These are phyloP conservation scores for Apis florea DNA, from an alignment of 1,140 invertebrate genomes.

Conservation along the genomic window DNA sequence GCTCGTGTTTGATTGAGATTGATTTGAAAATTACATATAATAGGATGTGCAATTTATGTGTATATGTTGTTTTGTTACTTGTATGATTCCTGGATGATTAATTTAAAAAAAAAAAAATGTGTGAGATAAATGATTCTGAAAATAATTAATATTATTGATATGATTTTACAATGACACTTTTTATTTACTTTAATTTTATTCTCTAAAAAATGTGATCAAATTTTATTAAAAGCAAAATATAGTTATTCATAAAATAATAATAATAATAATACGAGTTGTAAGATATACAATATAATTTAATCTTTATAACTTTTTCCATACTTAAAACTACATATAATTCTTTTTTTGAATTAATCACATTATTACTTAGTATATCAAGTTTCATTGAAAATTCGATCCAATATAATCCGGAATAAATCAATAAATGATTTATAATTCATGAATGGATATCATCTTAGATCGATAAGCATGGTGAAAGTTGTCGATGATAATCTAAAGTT, in stretches of 20 bases:
- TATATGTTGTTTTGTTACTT: background rate
- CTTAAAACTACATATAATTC: background rate
- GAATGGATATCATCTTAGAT: background rate
- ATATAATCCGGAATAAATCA: too few species aligned
- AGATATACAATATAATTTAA: too few species aligned
- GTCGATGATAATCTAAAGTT: constrained; percentile 18
- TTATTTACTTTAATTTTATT: too few species aligned
- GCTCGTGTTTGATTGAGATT: background rate
- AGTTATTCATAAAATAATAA: too few species aligned
- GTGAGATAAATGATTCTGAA: too few species aligned
- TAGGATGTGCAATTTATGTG: background rate
- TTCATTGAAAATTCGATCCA: background rate
- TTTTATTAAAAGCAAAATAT: too few species aligned
- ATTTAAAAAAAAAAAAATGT: background rate
- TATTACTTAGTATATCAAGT: too few species aligned
- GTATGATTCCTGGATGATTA: background rate
- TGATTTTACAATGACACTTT: too few species aligned
- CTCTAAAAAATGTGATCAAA: too few species aligned
- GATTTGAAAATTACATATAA: background rate
- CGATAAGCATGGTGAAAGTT: constrained; percentile 32
- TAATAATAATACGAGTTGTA: too few species aligned
- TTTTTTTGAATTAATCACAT: background rate
- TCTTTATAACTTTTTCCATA: background rate
- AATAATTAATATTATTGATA: too few species aligned
- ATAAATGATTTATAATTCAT: background rate